A percentile compares a stretch with the other conserved stretches of the same genome.
Evolutionary conservation across 1,140 invertebrate species (phyloP).

Genomic region (Magallana angulata): DNA sequence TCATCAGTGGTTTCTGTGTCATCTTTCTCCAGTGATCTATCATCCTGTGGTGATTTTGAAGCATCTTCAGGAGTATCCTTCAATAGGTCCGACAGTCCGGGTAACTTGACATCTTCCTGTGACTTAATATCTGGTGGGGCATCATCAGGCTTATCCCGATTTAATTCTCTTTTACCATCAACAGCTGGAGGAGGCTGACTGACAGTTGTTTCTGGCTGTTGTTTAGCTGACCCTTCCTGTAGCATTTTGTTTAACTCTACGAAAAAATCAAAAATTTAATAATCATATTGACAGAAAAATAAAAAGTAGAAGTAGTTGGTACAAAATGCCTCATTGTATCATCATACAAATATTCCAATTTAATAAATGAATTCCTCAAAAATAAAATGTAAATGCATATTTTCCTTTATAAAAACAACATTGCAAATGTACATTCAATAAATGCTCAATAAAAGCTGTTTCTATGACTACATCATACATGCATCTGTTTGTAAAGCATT

Average conservation of each 20-base stretch:
- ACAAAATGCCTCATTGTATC: too few relatives aligned
- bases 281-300: not conserved
- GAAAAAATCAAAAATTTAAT: too few relatives aligned
- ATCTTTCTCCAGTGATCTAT: constrained; percentile 28
- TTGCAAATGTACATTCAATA: too few relatives aligned
- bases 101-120: not conserved
- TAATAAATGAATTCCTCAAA: too few relatives aligned
- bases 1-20: constrained; percentile 33
- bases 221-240: constrained; percentile 12
- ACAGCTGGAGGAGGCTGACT: not conserved
- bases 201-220: not conserved
- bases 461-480: too few relatives aligned
- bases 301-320: not conserved
- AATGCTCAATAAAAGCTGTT: too few relatives aligned
- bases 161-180: not conserved
- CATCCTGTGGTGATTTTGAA: not conserved
- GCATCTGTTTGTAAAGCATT: too few relatives aligned
- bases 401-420: too few relatives aligned
- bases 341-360: too few relatives aligned
- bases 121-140: not conserved
- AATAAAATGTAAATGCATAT: too few relatives aligned
- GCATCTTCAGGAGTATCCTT: constrained; percentile 39
- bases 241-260: constrained; percentile 22
- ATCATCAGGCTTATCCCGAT: not conserved
- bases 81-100: not conserved